Evolutionary conservation across 1,140 invertebrate genomes (phyloP).

Genomic region (Chironomus tepperi): DNA sequence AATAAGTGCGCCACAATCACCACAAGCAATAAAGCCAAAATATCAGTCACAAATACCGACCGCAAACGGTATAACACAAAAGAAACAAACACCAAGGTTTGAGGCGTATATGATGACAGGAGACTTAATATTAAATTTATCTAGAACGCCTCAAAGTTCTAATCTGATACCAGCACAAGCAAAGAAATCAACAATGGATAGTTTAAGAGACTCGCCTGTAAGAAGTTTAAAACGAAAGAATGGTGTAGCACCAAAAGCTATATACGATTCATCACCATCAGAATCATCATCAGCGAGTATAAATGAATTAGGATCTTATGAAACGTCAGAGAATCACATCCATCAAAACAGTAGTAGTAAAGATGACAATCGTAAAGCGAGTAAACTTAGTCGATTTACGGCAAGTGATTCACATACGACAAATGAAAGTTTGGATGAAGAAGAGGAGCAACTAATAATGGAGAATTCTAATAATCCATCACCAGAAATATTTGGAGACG

Average conservation of each 20-base stretch:
- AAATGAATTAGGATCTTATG: constrained; percentile 25
- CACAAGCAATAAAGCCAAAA: constrained; percentile 36
- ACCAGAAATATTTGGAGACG: not conserved
- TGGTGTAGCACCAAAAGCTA: constrained; percentile 42
- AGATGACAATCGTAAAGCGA: constrained; percentile 30
- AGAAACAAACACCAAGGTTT: constrained; percentile 50
- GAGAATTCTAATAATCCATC: constrained; percentile 8
- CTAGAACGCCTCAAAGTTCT: constrained; percentile 59
- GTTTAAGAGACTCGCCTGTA: constrained; percentile 38
- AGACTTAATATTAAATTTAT: constrained; percentile 84
- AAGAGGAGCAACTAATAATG: constrained; percentile 17
- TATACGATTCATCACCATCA: constrained; percentile 40
- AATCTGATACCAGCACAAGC: constrained; percentile 52
- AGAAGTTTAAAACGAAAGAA: constrained; percentile 32
- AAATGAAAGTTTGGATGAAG: constrained; percentile 17
- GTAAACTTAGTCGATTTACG: not conserved
- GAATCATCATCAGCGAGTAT: constrained; percentile 39
- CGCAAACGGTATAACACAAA: constrained; percentile 30
- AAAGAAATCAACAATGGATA: constrained; percentile 47
- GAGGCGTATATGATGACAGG: constrained; percentile 98
- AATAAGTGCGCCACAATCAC: constrained; percentile 33
- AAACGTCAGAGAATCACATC: constrained; percentile 30
- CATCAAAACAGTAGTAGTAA: constrained; percentile 33
- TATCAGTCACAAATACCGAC: constrained; percentile 40
- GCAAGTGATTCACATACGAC: not conserved